A percentile compares a stretch with the other conserved stretches of the same genome.
These are phyloP conservation scores for Montipora cactus DNA, from an alignment of 64 coral and sea anemone genomes.

Conservation along the genomic window DNA sequence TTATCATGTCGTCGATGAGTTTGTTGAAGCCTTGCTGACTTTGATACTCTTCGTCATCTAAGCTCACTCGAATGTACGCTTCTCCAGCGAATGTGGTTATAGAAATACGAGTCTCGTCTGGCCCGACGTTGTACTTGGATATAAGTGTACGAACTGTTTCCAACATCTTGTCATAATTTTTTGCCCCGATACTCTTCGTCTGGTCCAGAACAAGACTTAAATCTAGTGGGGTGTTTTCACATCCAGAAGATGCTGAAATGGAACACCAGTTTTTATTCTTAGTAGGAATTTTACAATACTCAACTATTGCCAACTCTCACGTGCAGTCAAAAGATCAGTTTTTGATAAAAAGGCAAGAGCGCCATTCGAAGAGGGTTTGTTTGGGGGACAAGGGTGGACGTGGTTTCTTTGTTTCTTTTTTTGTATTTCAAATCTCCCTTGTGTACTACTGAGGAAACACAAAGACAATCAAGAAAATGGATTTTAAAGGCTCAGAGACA, in stretches of 20 bases:
- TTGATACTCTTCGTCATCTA: background rate
- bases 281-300: too few species aligned
- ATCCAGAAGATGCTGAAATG: background rate
- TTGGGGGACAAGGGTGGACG: too few species aligned
- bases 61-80: background rate
- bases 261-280: background rate
- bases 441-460: too few species aligned
- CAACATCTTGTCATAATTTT: conserved; percentile 23
- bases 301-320: too few species aligned
- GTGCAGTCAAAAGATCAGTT: too few species aligned
- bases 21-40: background rate
- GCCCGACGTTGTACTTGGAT: background rate
- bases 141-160: background rate
- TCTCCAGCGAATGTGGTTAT: background rate
- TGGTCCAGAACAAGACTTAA: conserved; percentile 5
- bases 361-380: too few species aligned
- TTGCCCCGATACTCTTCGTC: conserved; percentile 13
- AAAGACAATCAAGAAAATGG: too few species aligned
- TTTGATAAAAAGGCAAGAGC: too few species aligned
- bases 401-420: too few species aligned
- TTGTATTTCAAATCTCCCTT: too few species aligned
- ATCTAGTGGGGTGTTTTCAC: conserved; percentile 19
- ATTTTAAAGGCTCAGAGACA: too few species aligned
- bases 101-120: background rate
- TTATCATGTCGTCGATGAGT: conserved; percentile 2